Evolutionary conservation across 2,113 vertebrate species (phyloP), one percentile per base, ranked within the genome.

Genomic region (Clinocottus analis): DNA sequence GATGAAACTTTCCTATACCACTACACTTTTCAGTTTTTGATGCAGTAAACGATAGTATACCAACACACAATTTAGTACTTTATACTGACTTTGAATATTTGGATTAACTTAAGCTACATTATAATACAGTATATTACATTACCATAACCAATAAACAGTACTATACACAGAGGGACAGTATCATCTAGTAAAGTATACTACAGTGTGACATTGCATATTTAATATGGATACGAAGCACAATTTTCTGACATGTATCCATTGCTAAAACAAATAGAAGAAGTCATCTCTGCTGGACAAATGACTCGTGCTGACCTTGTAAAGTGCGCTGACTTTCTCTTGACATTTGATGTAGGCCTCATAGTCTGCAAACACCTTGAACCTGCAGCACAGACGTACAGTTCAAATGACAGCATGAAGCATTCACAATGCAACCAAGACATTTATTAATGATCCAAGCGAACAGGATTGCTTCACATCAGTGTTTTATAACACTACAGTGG

Each of bases 281-380:
- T 35, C 33, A 67, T 53, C 14, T 25, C n/a, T 43, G 61, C 23
- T 17, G 16, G 33, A 14, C 19, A 7, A 19, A 43, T 19, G 8
- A 9, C 11, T 19, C 11, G 43, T 25, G 84, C 90, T 51, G 61
- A 97, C 97, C 96, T 96, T 96, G 86, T 97, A 98, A 66, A 98
- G 92, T 0, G 88, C 87, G n/a, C 88, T 94, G 92, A 97, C 97
- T 89, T 91, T 94, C 6, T 98, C 96, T 77, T 98, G 97, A 84
- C 95, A 95, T 82, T 93, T 94, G 58, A 97, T 94, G 90, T 98
- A 98, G 9, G 94, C 96, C 82, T 98, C 96, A 27, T 97, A 98
- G 91, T 98, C 97, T 2, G 97, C 97, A 91, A 98, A 98, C 75
- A 98, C 97, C 83, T 98, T 98, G 89, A 98, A 98, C 88, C 97